A percentile compares a stretch with the other conserved stretches of the same genome.
These are phyloP conservation scores for Bufotes viridis DNA, from an alignment of 2,797 vertebrate species.

Conservation along the genomic window DNA sequence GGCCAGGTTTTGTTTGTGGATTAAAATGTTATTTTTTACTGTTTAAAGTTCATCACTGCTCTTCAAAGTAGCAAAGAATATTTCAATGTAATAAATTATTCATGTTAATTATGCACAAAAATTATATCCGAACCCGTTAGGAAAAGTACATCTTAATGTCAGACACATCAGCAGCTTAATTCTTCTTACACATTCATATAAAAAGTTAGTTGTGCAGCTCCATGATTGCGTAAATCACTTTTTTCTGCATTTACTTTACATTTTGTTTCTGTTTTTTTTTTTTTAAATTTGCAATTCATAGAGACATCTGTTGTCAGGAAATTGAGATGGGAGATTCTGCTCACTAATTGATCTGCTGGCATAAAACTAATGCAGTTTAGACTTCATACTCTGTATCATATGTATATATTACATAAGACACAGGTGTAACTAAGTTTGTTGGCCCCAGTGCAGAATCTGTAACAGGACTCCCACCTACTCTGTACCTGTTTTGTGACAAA, in stretches of 20 bases:
- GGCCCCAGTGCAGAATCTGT: no score
- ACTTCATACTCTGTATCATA: neutral
- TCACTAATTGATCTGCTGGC: neutral
- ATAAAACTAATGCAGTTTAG: neutral
- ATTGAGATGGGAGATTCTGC: neutral
- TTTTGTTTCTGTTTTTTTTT: conserved; percentile 43
- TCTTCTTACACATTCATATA: conserved; percentile 40
- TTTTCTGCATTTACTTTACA: conserved; percentile 58
- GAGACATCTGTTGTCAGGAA: conserved; percentile 56
- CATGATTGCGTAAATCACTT: conserved; percentile 44
- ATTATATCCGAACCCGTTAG: conserved; percentile 55
- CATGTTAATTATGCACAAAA: conserved; percentile 61
- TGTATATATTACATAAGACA: neutral
- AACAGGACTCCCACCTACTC: no score
- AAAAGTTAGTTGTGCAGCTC: conserved; percentile 30
- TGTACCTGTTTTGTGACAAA: no score
- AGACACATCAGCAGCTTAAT: conserved; percentile 48
- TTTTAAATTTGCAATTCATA: conserved; percentile 56
- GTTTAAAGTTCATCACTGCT: conserved; percentile 28
- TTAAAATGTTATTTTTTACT: neutral
- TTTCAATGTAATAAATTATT: conserved; percentile 60
- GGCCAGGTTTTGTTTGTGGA: neutral
- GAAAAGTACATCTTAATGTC: conserved; percentile 60
- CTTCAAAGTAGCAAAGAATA: conserved; percentile 56
- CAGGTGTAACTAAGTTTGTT: neutral